Evolutionary conservation across 2,797 vertebrate genomes (phyloP), one percentile per base, ranked within the genome.

Genomic region (Bovichtus diacanthus): DNA sequence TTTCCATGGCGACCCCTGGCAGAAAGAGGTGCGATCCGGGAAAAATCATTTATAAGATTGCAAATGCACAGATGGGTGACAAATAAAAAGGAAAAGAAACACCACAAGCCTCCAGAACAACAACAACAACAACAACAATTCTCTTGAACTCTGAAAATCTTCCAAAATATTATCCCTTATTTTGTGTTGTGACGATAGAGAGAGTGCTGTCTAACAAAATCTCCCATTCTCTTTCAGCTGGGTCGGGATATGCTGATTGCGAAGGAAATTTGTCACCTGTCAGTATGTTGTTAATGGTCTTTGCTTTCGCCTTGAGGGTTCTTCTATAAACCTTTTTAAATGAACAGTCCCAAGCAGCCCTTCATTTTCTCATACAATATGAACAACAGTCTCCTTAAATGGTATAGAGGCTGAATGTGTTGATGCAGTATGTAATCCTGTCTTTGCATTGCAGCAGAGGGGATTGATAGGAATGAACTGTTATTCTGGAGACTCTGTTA

Each of bases 1-100:
- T 78, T 76, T 64, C 67, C 59, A 74, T 74, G 44, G 59, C 34
- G 51, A 78, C 64, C 44, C 21, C 44, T 69, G 43, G 61, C 72
- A 64, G 61, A 38, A 23, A n/a, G 70, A 69, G 47, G 18, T 41
- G 49, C 68, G 41, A 72, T 64, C n/a, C 47, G 25, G 25, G 36
- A 56, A 74, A 64, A 38, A 51, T 62, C 19, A 67, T 62, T 69
- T 51, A 62, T 55, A 5, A 56, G 23, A 55, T 31, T 43, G 36
- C 46, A 80, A 75, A 72, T 56, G 62, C n/a, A 31, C 76, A 67
- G 62, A 73, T 54, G 49, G 63, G 23, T 73, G 56, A 56, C 34
- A 31, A 25, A 50, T 59, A 47, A 41, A n/a, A 13, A 47, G 34
- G 21, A 5, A 43, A 34, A 34, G 34, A 34, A 34, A 34, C 8